Evolutionary conservation across 1,140 invertebrate species (phyloP).

Genomic region (Onthophagus taurus): DNA sequence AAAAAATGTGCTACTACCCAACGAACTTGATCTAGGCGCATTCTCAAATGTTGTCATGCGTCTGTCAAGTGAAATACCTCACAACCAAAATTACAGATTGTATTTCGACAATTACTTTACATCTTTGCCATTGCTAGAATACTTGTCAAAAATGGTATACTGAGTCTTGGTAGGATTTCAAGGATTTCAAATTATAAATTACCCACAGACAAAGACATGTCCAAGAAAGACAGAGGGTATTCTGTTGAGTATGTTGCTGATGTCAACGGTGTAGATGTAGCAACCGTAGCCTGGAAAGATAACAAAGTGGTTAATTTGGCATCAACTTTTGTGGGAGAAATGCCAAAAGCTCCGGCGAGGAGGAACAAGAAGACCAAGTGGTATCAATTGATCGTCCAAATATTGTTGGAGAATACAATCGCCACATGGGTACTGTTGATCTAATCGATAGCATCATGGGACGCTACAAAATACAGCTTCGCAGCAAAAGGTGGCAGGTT

Average conservation of each 20-base stretch:
- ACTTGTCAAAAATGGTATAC: too few species aligned
- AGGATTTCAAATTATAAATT: too few species aligned
- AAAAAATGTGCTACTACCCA: neutral
- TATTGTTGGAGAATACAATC: neutral
- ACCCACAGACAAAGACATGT: too few species aligned
- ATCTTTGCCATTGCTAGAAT: too few species aligned
- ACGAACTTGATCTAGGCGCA: constrained; percentile 9
- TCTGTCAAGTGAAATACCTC: too few species aligned
- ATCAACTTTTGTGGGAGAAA: constrained; percentile 24
- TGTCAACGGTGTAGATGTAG: too few species aligned
- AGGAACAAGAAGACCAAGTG: constrained; percentile 13
- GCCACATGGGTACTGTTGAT: constrained; percentile 22
- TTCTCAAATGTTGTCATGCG: too few species aligned
- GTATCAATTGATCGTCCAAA: neutral
- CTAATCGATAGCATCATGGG: constrained; percentile 38
- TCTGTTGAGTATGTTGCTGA: too few species aligned
- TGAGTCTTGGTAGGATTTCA: too few species aligned
- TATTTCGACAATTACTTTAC: too few species aligned
- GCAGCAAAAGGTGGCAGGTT: neutral
- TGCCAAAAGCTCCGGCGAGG: neutral
- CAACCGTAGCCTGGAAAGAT: constrained; percentile 27
- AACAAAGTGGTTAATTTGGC: constrained; percentile 31
- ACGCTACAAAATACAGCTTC: neutral
- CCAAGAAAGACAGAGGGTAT: too few species aligned
- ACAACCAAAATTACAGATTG: too few species aligned